These are phyloP conservation scores for Coreius guichenoti DNA, from an alignment of 2,797 vertebrate species.

Conservation along the genomic window DNA sequence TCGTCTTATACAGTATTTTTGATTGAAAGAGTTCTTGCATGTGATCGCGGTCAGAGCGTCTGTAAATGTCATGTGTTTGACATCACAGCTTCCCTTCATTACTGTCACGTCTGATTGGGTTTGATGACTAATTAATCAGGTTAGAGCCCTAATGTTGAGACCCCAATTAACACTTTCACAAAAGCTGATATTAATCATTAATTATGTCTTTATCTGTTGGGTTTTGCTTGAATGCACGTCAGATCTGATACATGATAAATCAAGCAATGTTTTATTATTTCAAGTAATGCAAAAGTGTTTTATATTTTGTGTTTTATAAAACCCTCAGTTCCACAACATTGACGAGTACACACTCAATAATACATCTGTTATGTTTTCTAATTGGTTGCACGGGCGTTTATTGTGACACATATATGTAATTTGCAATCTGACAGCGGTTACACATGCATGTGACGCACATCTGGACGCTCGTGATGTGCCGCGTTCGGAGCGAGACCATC, in stretches of 20 bases:
- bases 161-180: neutral
- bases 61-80: neutral
- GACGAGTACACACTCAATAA: neutral
- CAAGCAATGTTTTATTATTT: too few relatives aligned
- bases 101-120: neutral
- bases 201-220: neutral
- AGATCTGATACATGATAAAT: neutral
- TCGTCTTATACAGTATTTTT: too few relatives aligned
- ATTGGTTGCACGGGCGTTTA: neutral
- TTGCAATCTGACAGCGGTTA: neutral
- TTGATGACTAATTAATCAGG: neutral
- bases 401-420: slow-evolving; percentile 14
- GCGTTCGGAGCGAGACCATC: neutral
- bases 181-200: neutral
- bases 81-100: neutral
- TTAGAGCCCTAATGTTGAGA: neutral
- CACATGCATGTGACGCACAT: neutral
- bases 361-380: neutral
- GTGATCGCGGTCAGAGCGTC: neutral
- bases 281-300: too few relatives aligned
- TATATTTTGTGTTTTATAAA: neutral
- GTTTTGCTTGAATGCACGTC: neutral
- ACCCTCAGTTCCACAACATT: neutral
- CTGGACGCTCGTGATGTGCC: neutral
- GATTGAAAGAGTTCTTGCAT: too few relatives aligned